Conservation (phyloP, 2,797 vertebrate genomes). For the Cheirogaleus major region DNA sequence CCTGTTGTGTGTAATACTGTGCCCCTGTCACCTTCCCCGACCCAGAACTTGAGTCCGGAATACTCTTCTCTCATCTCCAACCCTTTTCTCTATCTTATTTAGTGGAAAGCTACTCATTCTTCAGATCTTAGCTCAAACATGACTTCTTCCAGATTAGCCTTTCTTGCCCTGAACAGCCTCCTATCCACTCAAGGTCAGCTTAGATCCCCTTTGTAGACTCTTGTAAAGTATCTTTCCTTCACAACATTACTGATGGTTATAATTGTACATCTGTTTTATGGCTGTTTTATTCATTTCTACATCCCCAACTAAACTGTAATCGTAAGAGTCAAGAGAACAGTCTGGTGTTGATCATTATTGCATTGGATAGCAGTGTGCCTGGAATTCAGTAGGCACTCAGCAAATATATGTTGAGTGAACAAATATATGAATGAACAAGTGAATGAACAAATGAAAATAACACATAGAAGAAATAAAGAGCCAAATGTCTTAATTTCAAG, state of each 20-base stretch:
- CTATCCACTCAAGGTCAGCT: background rate
- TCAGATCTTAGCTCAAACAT: background rate
- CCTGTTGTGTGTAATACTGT: background rate
- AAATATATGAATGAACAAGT: background rate
- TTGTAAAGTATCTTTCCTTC: background rate
- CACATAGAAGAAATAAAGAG: background rate
- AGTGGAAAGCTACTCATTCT: background rate
- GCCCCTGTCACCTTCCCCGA: background rate
- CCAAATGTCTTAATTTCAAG: background rate
- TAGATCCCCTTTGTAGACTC: background rate
- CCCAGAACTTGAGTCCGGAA: background rate
- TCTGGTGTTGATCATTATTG: background rate
- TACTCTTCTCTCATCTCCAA: background rate
- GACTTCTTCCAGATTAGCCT: background rate
- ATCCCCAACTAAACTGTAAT: background rate
- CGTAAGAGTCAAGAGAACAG: background rate
- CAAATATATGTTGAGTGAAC: background rate
- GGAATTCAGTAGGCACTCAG: background rate
- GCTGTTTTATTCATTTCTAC: background rate
- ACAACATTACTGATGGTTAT: background rate
- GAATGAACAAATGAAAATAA: background rate
- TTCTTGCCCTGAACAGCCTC: background rate
- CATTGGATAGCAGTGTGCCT: background rate
- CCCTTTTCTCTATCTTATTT: background rate
- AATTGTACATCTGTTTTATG: background rate